Evolutionary conservation across 1,140 invertebrate species (phyloP), one percentile per base, ranked within the genome.

Genomic region (Heterodera carotae): DNA sequence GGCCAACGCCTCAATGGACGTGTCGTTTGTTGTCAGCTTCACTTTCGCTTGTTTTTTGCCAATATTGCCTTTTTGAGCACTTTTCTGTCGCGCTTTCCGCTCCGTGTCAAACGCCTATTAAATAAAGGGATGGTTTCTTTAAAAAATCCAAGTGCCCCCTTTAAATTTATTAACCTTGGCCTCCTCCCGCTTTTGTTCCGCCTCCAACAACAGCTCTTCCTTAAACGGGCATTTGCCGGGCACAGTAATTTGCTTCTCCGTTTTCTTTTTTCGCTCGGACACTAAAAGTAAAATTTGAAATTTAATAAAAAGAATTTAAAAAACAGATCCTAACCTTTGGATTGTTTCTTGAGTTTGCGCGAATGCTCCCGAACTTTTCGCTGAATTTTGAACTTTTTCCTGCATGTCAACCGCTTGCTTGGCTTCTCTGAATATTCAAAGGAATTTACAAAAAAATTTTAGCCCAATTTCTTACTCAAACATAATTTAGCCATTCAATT

Each of bases 181-280:
- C n/a, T 84, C 60, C 31, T 83, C 79, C 18, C 83, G 83, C 33
- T 68, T 48, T 39, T 87, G 82, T 74, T 89, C 87, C 43, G 88
- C 88, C 80, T 89, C 88, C 72, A 84, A 81, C 27, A 89, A 76
- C 67, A 89, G 78, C 27, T 81, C 69, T 68, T 89, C 88, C 78
- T 89, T 89, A 71, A 89, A 89, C 31, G 89, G 89, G 43, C 88
- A 83, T 79, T 83, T 88, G 76, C 88, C 88, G 31, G 89, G 89
- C 34, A 89, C 83, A 22, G 85, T 84, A 62, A 88, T 87, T 72
- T 87, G 85, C 79, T 89, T 89, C 64, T 79, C 69, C 0, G 71
- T 56, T 31, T 76, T 73, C 25, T 77, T 77, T 34, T 78, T 66
- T 29, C 34, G 43, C 48, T 36, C 66, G 3, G 71, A 67, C 15